Base-by-base conservation (phyloP, 2,113 vertebrate species). In the Rousettus leschenaultii region DNA sequence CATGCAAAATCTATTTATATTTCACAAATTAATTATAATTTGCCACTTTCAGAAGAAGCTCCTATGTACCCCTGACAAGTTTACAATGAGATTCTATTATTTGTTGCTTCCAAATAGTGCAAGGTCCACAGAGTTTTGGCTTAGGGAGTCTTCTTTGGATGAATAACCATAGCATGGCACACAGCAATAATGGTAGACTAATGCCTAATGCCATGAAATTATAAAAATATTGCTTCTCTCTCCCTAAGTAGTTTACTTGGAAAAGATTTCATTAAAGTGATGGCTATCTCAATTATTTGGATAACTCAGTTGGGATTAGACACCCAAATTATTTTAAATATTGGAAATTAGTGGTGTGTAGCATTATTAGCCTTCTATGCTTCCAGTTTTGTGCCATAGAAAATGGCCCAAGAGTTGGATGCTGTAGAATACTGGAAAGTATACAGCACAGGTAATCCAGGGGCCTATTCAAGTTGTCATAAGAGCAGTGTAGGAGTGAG, bases 21-120 rank as follows among this genome's bases (percentile, higher is more conserved):
- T 84, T 96, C 65, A 96, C 53, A 80, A 84, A 78, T 11, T n/a
- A 80, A 87, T 77, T n/a, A 63, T 35, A 45, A 94, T 26, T 79
- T 38, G 22, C 14, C 26, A 70, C 9, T 79, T 95, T 63, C 40
- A 90, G 35, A 73, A 93, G 45, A 10, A 79, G 24, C n/a, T 13
- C 15, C 7, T 61, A 40, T 11, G 38, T 30, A 22, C 12, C 26
- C n/a, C 33, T 24, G 61, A 84, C 10, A 80, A 59, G 26, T 21
- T 16, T 8, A 65, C 53, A 55, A 43, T 38, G 78, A 86, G 79
- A 78, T 78, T 28, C 78, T 45, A 3, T 63, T 65, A 79, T 70
- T 79, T 84, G 61, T 53, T 89, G 45, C 11, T 40, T 89, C 71
- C 66, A 65, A 63, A 66, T 40, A 11, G 30, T 86, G 30, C 19